Conservation (phyloP, 2,888 invertebrate genomes). For the Drosophila meridionalis region DNA sequence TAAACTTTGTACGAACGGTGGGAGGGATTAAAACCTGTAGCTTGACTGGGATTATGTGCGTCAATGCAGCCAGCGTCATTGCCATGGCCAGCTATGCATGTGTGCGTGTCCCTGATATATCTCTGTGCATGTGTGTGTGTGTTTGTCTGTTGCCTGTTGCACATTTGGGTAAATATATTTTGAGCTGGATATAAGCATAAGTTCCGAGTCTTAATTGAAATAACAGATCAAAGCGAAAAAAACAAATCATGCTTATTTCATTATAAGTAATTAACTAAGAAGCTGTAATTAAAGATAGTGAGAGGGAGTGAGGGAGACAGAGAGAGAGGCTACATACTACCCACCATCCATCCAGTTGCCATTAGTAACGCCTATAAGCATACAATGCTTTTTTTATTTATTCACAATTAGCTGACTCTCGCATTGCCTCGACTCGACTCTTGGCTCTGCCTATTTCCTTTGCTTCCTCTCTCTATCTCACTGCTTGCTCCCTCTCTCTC, state of each 20-base stretch:
- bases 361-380: constrained; percentile 41
- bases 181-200: constrained; percentile 2
- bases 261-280: constrained; percentile 62
- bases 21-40: constrained; percentile 42
- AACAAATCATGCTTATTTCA: constrained; percentile 53
- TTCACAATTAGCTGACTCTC: constrained; percentile 9
- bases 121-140: not conserved
- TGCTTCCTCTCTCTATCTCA: not conserved
- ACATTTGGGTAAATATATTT: constrained; percentile 35
- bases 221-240: constrained; percentile 11
- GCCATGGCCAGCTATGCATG: constrained; percentile 43
- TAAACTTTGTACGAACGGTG: not conserved
- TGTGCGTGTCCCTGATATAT: not conserved
- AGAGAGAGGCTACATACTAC: constrained; percentile 28
- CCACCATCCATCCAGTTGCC: constrained; percentile 24
- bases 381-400: constrained; percentile 29
- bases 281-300: not conserved
- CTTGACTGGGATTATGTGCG: constrained; percentile 51
- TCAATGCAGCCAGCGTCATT: constrained; percentile 53
- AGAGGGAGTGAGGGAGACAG: not conserved
- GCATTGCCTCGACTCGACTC: not conserved
- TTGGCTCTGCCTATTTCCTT: not conserved
- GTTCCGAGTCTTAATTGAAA: constrained; percentile 40
- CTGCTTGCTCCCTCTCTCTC: not conserved
- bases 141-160: constrained; percentile 50